Evolutionary conservation across 2,888 invertebrate genomes (phyloP), one percentile per base, ranked within the genome.

Genomic region (Trypoxylon attenuatum): DNA sequence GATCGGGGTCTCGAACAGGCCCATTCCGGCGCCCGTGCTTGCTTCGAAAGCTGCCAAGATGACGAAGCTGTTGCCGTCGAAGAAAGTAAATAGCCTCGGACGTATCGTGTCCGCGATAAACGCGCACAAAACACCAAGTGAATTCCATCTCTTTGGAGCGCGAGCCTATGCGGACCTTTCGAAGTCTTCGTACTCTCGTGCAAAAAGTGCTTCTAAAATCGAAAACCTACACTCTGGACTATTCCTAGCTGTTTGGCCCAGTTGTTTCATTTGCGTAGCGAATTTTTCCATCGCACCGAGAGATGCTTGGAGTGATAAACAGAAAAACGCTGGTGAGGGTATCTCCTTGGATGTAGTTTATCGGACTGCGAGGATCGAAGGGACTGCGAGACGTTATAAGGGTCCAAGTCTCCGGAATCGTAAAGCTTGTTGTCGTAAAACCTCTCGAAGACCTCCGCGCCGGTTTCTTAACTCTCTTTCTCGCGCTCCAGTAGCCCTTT

Each of bases 391-490:
- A n/a, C n/a, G n/a, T n/a, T n/a, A n/a, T n/a, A 13, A 16, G 15
- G 23, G 2, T 23, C 43, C 38, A 22, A 21, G 42, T 46, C 41
- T 13, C 19, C 39, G 33, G 18, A 60, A 67, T 76, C 78, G 71
- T 79, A 75, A 77, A 79, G 69, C 58, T 62, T 51, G 33, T 52
- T 55, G 60, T 76, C 78, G 71, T 80, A 79, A 81, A 78, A 80
- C 69, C 22, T 63, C 47, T 25, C 16, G n/a, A n/a, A n/a, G n/a
- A n/a, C n/a, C n/a, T n/a, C n/a, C n/a, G n/a, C n/a, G n/a, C n/a
- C 23, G 39, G 22, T 42, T 52, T 55, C 29, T 39, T 29, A 33
- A 5, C 50, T 29, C 43, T 3, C 23, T 13, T 10, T 10, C 39
- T 38, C 33, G 13, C 25, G 13, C 5, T 39, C 21, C 15, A 10